These are phyloP conservation scores for Clunio marinus DNA, from an alignment of 2,888 invertebrate genomes.

Conservation along the genomic window DNA sequence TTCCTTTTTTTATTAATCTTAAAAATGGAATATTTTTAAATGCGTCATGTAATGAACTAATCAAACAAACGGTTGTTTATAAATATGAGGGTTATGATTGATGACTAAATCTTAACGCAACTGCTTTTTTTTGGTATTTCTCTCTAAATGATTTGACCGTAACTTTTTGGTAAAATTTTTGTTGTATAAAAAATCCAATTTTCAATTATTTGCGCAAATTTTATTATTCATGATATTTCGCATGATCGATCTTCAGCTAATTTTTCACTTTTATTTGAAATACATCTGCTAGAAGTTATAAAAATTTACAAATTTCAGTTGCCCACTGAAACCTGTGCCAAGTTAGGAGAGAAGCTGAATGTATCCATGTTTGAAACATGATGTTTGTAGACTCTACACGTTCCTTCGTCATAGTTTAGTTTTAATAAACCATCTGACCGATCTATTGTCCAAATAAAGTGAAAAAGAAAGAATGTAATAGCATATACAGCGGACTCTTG, in stretches of 20 bases:
- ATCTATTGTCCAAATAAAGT: background rate
- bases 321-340: background rate
- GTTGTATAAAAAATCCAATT: constrained; percentile 21
- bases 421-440: constrained; percentile 37
- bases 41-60: background rate
- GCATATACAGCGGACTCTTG: constrained; percentile 26
- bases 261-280: background rate
- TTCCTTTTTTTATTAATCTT: background rate
- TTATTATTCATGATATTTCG: background rate
- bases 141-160: constrained; percentile 28
- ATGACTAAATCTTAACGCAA: background rate
- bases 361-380: background rate
- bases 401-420: constrained; percentile 30
- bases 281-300: constrained; percentile 8
- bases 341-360: background rate
- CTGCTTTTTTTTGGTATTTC: background rate
- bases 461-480: background rate
- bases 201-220: background rate
- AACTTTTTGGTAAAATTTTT: background rate
- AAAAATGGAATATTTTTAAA: background rate
- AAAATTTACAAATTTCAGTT: background rate
- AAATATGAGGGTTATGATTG: background rate
- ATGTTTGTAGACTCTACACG: constrained; percentile 20
- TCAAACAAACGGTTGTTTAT: constrained; percentile 1
- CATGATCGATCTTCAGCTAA: background rate